Conservation (phyloP, 2,888 invertebrate genomes). For the Mythimna pallens region DNA sequence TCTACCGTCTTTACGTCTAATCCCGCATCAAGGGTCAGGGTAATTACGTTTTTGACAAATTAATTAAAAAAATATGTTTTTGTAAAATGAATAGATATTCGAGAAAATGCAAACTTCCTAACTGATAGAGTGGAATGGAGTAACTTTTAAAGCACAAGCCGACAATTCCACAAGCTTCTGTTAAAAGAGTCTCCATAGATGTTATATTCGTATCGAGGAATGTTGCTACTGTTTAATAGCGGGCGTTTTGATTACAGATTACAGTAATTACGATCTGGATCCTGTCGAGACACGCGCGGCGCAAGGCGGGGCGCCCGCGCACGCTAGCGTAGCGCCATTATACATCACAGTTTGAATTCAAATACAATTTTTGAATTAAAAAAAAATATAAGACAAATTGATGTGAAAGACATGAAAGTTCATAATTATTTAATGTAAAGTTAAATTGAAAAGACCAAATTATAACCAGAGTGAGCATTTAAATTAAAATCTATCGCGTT, state of each 20-base stretch:
- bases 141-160: not conserved
- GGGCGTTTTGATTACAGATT: conserved; percentile 79
- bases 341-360: conserved; percentile 19
- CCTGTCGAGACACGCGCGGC: conserved; percentile 61
- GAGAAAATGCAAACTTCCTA: too few relatives aligned
- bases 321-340: conserved; percentile 55
- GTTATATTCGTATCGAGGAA: conserved; percentile 55
- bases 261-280: conserved; percentile 77
- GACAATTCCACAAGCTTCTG: not conserved
- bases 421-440: not conserved
- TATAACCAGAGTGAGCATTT: not conserved
- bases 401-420: not conserved
- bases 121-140: too few relatives aligned
- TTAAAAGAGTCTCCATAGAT: conserved; percentile 52
- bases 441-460: not conserved
- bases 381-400: not conserved
- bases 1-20: not conserved
- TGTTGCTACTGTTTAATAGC: conserved; percentile 81
- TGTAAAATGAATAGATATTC: too few relatives aligned
- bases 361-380: conserved; percentile 8
- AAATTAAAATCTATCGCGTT: not conserved
- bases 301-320: conserved; percentile 62
- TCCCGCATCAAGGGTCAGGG: too few relatives aligned
- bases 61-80: too few relatives aligned
- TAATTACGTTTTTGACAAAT: too few relatives aligned